Evolutionary conservation across 2,888 invertebrate genomes (phyloP), one percentile per base, ranked within the genome.

Genomic region (Alitta virens): DNA sequence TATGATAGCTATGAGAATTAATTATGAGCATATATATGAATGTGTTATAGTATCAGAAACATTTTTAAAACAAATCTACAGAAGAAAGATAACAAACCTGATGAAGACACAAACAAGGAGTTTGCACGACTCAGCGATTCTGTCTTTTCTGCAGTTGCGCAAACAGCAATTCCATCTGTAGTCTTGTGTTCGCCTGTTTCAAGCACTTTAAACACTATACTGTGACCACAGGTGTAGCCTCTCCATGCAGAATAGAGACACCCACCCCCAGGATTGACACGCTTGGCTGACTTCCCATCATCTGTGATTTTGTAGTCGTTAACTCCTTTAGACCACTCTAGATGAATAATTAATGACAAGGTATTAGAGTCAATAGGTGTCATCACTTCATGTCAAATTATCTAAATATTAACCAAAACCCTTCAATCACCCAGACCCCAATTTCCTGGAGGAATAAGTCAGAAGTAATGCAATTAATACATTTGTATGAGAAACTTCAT

Each of bases 201-300:
- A 55, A 78, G 50, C 74, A 86, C 84, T 62, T 83, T 84, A 74
- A 87, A 85, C 70, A 85, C 85, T 60, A 86, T 80, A 5, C 84
- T 83, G 69, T 85, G 83, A 55, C 85, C 85, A 16, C 84, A 79
- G 43, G 78, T 76, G 70, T 86, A 84, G 69, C 85, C 84, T 2
- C 83, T 77, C 23, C 77, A 78, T 61, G 80, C 78, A 1, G 86
- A 86, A 65, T 83, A 84, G 25, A 27, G 33, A 12, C 33, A 33
- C 12, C 33, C 33, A 7, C 12, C 12, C 5, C 33, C 33, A 5
- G 7, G 7, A 5, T 33, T 33, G 14, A 76, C 70, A 65, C 85
- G 82, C 26, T 80, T 81, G 1, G 84, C 85, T 57, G 85, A 83
- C 74, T 82, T 85, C 63, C 83, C 82, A 49, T 84, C 85, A 75